These are phyloP conservation scores for Lophura nycthemera DNA, from an alignment of 2,113 vertebrate genomes.

Conservation along the genomic window DNA sequence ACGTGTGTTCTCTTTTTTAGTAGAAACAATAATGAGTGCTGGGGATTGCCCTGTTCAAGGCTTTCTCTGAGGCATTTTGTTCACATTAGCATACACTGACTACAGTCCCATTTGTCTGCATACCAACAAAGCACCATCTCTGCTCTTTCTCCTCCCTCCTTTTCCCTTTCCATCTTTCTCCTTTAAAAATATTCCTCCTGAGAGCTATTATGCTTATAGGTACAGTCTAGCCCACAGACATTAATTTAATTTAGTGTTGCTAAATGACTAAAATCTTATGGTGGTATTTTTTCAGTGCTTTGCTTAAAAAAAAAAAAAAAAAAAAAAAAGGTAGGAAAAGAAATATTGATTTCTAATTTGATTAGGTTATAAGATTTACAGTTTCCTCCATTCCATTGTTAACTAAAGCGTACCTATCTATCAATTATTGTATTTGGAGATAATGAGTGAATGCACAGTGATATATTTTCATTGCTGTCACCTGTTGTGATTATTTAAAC, in stretches of 20 bases:
- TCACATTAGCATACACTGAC: not conserved
- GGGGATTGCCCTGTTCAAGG: not conserved
- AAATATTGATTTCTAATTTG: constrained; percentile 25
- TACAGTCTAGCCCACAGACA: not conserved
- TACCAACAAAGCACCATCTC: not conserved
- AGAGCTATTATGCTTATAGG: not conserved
- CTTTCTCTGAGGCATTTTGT: not conserved
- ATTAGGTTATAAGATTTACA: not conserved
- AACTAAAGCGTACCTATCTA: not conserved
- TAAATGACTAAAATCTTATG: not conserved
- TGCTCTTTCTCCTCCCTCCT: not conserved
- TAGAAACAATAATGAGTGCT: not conserved
- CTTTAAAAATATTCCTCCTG: not conserved
- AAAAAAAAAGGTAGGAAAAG: not conserved
- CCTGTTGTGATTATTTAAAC: not conserved
- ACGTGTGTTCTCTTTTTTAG: not conserved
- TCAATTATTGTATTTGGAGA: not conserved
- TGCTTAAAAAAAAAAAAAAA: not conserved
- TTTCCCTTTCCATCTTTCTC: not conserved
- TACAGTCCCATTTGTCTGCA: not conserved
- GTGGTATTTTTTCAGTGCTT: not conserved
- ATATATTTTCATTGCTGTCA: not conserved
- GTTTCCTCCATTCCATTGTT: not conserved
- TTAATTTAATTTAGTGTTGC: not conserved
- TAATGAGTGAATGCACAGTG: not conserved